Evolutionary conservation across 2,797 vertebrate genomes (phyloP).

Genomic region (Sus cebifrons): DNA sequence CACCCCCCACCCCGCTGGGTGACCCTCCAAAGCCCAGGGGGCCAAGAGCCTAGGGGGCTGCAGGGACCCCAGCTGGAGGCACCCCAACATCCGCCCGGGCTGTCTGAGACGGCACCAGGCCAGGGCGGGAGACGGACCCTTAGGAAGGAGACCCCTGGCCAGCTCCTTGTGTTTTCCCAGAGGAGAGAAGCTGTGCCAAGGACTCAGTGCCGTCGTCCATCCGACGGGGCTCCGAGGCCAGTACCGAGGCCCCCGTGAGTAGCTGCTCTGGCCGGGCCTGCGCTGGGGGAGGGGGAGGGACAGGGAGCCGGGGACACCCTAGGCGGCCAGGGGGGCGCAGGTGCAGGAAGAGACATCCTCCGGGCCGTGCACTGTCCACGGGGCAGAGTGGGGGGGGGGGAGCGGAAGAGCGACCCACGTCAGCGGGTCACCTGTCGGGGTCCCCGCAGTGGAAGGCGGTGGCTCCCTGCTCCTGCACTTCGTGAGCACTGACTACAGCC

Average conservation of each 20-base stretch:
- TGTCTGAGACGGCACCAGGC: rapidly evolving
- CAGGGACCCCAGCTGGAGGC: neutral
- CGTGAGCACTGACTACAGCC: neutral
- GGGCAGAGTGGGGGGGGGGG: neutral
- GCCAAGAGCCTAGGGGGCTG: rapidly evolving
- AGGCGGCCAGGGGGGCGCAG: rapidly evolving
- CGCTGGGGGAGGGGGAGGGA: rapidly evolving
- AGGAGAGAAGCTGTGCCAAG: neutral
- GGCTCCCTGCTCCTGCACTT: rapidly evolving
- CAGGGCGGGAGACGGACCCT: rapidly evolving
- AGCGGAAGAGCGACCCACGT: no score
- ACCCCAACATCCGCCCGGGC: neutral
- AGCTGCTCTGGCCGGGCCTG: rapidly evolving
- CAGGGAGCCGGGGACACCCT: neutral
- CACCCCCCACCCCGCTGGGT: rapidly evolving
- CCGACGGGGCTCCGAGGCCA: constrained; percentile 31
- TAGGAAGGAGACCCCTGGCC: no score
- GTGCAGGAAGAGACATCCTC: neutral
- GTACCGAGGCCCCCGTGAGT: constrained; percentile 65
- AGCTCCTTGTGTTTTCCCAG: neutral
- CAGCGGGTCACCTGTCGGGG: rapidly evolving
- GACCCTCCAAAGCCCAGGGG: rapidly evolving
- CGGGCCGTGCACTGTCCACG: rapidly evolving
- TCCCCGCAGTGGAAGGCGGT: neutral
- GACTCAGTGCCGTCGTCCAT: neutral